phyloP scores from a whole-genome alignment of 1,140 invertebrate genomes.

The Drosophila sechellia region DNA sequence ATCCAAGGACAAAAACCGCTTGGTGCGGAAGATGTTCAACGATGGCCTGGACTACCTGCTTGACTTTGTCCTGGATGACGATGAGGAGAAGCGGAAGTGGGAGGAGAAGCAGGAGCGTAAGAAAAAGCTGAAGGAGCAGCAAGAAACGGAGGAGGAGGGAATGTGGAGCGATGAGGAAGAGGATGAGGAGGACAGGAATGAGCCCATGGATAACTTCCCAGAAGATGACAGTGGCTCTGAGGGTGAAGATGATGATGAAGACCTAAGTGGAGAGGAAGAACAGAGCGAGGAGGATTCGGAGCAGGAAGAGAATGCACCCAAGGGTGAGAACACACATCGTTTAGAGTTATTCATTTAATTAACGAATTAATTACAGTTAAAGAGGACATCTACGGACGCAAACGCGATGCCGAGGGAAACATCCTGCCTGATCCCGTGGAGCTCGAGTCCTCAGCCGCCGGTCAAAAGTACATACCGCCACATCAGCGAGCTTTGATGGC shows the following conservation, averaged over 20 bases:
- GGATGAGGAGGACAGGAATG: conserved; percentile 69
- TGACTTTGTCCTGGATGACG: conserved; percentile 91
- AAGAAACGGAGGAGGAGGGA: conserved; percentile 60
- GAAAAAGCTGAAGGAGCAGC: conserved; percentile 60
- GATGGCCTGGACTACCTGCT: conserved; percentile 96
- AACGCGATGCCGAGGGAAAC: conserved; percentile 92
- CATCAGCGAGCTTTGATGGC: conserved; percentile 87
- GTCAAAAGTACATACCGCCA: conserved; percentile 92
- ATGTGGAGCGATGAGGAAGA: conserved; percentile 79
- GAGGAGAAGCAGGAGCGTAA: conserved; percentile 68
- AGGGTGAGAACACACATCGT: conserved; percentile 5
- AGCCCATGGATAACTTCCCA: not conserved
- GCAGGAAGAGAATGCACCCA: conserved; percentile 8
- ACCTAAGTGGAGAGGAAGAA: conserved; percentile 48
- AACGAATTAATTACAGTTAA: conserved; percentile 84
- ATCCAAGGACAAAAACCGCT: conserved; percentile 88
- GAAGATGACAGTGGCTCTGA: conserved; percentile 42
- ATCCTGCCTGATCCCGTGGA: conserved; percentile 86
- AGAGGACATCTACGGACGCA: conserved; percentile 98
- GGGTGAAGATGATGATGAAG: conserved; percentile 42
- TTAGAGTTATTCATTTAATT: not conserved
- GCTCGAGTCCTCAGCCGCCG: conserved; percentile 22
- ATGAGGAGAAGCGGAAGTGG: conserved; percentile 86
- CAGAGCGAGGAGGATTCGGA: conserved; percentile 37
- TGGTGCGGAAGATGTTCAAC: conserved; percentile 90